phyloP scores from a whole-genome alignment of 2,113 vertebrate species.

The Alectura lathami region DNA sequence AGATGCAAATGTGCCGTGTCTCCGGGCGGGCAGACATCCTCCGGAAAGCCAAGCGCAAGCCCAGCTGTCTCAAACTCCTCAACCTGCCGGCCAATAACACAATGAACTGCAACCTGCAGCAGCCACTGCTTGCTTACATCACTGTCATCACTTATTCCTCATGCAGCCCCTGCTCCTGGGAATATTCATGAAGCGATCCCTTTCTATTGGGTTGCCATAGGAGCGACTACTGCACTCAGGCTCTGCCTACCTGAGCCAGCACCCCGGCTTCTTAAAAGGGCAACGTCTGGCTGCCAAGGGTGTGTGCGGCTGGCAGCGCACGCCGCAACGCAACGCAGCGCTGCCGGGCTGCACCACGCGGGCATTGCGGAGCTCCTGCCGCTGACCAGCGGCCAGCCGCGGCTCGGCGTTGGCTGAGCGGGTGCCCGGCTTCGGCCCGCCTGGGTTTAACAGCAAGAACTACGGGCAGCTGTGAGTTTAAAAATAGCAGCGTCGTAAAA shows the following conservation, averaged over 20 bases:
- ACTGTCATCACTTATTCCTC: conserved; percentile 88
- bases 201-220: conserved; percentile 95
- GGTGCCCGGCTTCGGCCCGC: not conserved
- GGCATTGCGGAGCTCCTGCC: not conserved
- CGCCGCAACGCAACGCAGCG: not conserved
- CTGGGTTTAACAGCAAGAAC: not conserved
- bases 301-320: not conserved
- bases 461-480: not conserved
- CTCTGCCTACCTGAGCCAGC: conserved; percentile 87
- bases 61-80: conserved; percentile 31
- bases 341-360: not conserved
- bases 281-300: conserved; percentile 42
- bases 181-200: conserved; percentile 90
- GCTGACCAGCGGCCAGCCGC: not conserved
- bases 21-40: conserved; percentile 43
- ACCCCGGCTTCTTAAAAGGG: conserved; percentile 85
- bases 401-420: not conserved
- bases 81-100: conserved; percentile 55
- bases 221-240: conserved; percentile 86
- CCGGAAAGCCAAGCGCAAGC: conserved; percentile 4
- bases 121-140: conserved; percentile 78
- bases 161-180: conserved; percentile 84
- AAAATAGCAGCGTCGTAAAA: not conserved
- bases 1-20: conserved; percentile 45
- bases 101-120: conserved; percentile 70